Evolutionary conservation across 2,113 vertebrate genomes (phyloP), one percentile per base, ranked within the genome.

Genomic region (Cyanoliseus patagonus): DNA sequence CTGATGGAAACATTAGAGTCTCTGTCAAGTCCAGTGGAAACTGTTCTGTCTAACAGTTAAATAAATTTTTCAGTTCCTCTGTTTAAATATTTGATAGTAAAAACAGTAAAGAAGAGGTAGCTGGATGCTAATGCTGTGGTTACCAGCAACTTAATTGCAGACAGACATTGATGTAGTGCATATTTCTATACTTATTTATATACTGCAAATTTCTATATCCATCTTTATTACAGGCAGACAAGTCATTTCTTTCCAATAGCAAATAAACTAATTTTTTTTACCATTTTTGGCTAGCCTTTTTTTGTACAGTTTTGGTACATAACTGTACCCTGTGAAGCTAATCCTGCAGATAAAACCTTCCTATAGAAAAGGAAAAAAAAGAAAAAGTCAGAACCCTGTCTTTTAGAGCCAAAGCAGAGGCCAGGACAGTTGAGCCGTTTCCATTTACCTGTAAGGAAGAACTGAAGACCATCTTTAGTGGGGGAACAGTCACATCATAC

Each of bases 141-240:
- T 78, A 42, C 10, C 31, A 74, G 47, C 51, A 73, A 13, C 7
- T 5, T 28, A 66, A 42, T 1, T 76, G 30, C 37, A 76, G 66
- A 9, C n/a, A 64, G 28, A 17, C 15, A 0, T 11, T 68, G 39
- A 59, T 49, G 10, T 39, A 7, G 3, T 17, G 17, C 8, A 1
- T 64, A 7, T 47, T 85, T 82, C 22, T 82, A 4, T 82, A 3
- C 0, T 59, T 59, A 1, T 13, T 68, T 44, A 59, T 49, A 13
- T 39, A 7, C 2, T 22, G 17, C 10, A 1, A 64, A 7, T 51
- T 85, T 82, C 28, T 85, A 6, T 82, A 3, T 0, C 27, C 6
- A 51, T 68, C 16, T 57, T 64, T 76, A 63, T 41, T 82, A 20
- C 28, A 31, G 33, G 12, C 16, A 79, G 30, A 47, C 3, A 86